Conservation (phyloP, 2,113 vertebrate genomes). For the Pseudonaja textilis region DNA sequence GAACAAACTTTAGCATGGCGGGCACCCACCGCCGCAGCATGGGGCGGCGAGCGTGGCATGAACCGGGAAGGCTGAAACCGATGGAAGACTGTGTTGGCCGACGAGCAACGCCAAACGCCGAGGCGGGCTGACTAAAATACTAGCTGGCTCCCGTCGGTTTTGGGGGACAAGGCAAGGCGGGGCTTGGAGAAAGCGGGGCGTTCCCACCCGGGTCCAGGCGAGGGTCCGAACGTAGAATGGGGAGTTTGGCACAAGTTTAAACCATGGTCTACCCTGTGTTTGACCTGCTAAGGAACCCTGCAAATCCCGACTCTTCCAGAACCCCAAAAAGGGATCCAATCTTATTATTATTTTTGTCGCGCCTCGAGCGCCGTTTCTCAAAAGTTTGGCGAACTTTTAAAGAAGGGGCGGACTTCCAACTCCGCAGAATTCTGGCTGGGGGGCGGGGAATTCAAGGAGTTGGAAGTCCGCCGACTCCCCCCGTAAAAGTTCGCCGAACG, state of each 20-base stretch:
- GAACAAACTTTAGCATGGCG: not conserved
- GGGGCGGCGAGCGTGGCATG: not conserved
- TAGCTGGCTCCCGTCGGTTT: not conserved
- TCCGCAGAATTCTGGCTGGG: not conserved
- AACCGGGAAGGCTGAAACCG: too few relatives aligned
- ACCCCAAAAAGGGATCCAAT: not conserved
- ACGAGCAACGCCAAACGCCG: not conserved
- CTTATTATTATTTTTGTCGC: not conserved
- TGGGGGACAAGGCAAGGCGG: too few relatives aligned
- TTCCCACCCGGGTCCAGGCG: not conserved
- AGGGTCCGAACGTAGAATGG: too few relatives aligned
- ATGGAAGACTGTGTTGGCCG: not conserved
- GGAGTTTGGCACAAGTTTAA: not conserved
- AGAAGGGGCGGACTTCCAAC: not conserved
- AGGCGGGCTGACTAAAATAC: not conserved
- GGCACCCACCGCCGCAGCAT: too few relatives aligned
- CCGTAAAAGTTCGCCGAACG: not conserved
- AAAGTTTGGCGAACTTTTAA: not conserved
- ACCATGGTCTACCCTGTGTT: constrained; percentile 11
- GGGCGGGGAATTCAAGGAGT: not conserved
- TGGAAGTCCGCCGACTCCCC: too few relatives aligned
- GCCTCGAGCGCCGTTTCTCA: not conserved
- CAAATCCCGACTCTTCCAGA: not conserved
- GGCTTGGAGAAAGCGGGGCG: not conserved
- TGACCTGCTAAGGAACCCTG: not conserved